Base-by-base conservation (phyloP, 2,797 vertebrate genomes). In the Sebastes oblongus region DNA sequence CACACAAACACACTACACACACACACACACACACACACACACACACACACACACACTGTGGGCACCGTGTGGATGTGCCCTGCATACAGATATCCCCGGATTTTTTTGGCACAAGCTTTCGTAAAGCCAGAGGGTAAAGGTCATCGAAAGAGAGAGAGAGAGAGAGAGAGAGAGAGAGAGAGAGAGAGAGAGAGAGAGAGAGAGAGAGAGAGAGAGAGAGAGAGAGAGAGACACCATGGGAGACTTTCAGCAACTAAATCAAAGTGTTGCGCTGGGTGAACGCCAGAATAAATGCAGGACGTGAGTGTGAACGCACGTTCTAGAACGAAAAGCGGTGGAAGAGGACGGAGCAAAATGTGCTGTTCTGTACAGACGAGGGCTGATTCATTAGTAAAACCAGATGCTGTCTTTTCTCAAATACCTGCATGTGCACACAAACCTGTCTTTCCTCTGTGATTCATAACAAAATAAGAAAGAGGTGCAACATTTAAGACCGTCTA, bases 31-130 rank as follows among this genome's bases (percentile, higher is more conserved):
- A 60, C 81, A 80, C 83, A 24, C 22, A 22, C 22, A 22, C 22
- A 22, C 22, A 22, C 22, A 22, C 22, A 22, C 22, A 22, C 22
- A 22, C 22, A 22, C 22, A 72, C 75, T 83, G 86, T 86, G 77
- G 83, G 86, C 68, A 83, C 71, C 0, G 39, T 66, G 84, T 68
- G 80, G 76, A 89, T 90, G 89, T 83, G 89, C 82, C 81, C 79
- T 78, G 90, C 85, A 92, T 93, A 89, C 93, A 90, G 80, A 94
- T 87, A 64, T 13, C 29, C 32, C 65, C 54, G 20, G 27, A 4
- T 36, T 76, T 85, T 90, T 77, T 87, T 88, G 80, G 73, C 84
- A 81, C 46, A 84, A 61, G 80, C 70, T 74, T 24, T 66, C 3
- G 1, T 85, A 54, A 88, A 82, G 77, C 74, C 66, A 75, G 71